Percentiles rank a stretch among this genome's conserved stretches.
Conservation (phyloP, 2,113 vertebrate genomes). For the Balaeniceps rex region DNA sequence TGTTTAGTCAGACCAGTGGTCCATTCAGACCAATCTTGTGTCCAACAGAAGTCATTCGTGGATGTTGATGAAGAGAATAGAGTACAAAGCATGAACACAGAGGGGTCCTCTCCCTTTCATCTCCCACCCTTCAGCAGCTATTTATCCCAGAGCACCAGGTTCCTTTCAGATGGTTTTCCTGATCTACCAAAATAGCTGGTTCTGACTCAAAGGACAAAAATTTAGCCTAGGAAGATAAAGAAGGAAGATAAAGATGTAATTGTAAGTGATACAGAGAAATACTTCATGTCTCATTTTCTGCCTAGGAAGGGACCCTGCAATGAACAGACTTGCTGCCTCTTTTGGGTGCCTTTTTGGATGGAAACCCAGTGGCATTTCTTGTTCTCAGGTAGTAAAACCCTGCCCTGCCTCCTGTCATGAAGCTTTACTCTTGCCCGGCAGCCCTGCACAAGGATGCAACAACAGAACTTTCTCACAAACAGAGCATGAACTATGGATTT, state of each 20-base stretch:
- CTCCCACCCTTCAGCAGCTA: not conserved
- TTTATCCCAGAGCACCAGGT: not conserved
- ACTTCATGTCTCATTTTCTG: not conserved
- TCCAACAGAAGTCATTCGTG: not conserved
- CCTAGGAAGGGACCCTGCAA: not conserved
- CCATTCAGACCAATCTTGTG: not conserved
- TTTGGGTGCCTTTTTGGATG: not conserved
- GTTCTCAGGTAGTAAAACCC: not conserved
- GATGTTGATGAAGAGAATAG: not conserved
- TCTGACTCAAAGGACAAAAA: not conserved
- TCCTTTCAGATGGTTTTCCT: not conserved
- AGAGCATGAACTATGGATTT: not conserved
- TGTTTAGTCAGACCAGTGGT: not conserved
- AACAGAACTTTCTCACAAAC: not conserved
- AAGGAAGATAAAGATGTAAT: not conserved
- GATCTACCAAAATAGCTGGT: not conserved
- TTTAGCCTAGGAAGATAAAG: not conserved
- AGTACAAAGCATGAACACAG: not conserved
- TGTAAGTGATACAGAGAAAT: not conserved
- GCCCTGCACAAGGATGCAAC: not conserved
- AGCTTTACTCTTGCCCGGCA: not conserved
- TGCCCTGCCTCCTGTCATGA: no score
- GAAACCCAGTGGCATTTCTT: not conserved
- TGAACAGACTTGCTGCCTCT: not conserved
- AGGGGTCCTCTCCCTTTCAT: not conserved